Base-by-base conservation (phyloP, 2,888 invertebrate genomes). In the Drosophila neotestacea region DNA sequence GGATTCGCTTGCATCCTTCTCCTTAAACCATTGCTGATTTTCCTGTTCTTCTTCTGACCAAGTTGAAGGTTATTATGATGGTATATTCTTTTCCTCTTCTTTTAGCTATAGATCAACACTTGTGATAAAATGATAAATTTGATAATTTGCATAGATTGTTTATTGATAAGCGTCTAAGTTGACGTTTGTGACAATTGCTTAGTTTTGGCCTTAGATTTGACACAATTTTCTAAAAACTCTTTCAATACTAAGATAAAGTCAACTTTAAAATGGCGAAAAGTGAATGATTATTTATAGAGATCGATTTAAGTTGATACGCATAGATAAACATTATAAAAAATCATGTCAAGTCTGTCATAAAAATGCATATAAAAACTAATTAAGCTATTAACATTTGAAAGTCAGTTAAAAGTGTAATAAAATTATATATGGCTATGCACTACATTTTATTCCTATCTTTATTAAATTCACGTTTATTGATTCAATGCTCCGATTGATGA, bases 111-210 rank as follows among this genome's bases (percentile, higher is more conserved):
- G 65, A 58, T 69, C 51, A 47, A 46, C 42, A 51, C n/a, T 28
- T 11, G 4, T 28, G 76, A 75, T 76, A 60, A 36, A 9, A 10
- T 48, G 55, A 68, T 67, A 55, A 54, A 46, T 44, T 52, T 41
- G 6, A 30, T 10, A 39, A 77, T 76, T 65, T 77, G 62, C 77
- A 76, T 76, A 76, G 72, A 75, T 76, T 76, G 30, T 39, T 11
- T 30, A 13, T 9, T 11, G 64, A 72, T 71, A 61, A 58, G 16
- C 52, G 16, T 13, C 22, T 4, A 27, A 42, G 22, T 27, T 16
- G 16, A 41, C 4, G 16, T 38, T 10, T 36, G 9, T 1, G 27
- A 7, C 36, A 38, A 32, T 39, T 28, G 16, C 38, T 13, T 13
- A 39, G 13, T 1, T 3, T 9, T 16, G 39, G 4, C 41, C 41